Evolutionary conservation across 2,113 vertebrate genomes (phyloP), one percentile per base, ranked within the genome.

Genomic region (Misgurnus anguillicaudatus): DNA sequence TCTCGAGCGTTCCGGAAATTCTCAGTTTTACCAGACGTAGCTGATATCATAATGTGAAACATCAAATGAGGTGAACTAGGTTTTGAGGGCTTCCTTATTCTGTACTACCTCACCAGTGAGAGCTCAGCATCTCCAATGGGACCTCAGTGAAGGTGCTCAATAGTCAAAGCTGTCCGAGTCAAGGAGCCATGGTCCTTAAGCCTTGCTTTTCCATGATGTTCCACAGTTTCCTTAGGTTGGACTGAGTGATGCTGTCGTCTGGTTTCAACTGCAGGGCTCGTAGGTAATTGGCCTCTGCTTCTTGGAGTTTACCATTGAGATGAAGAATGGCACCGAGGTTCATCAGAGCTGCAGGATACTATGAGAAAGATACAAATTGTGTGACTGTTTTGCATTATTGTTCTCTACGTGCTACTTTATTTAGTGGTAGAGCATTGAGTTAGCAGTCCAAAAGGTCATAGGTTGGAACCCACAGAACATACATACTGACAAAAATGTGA

Each of bases 161-260:
- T n/a, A 57, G 53, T 74, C 14, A 74, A 74, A 62, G 61, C 5
- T 36, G 58, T 81, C 58, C 48, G 31, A 75, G 80, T 98, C 94
- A 97, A 79, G 94, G 95, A 88, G 94, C 95, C 5, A 85, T 93
- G 75, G 95, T 98, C 92, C 93, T 96, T 88, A 98, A 88, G 87
- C 98, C 97, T 93, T 98, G 97, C 81, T 99, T 99, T 89, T 98
- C 97, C 97, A 99, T 99, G 90, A 99, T 98, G 90, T 99, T 99
- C 97, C 96, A 97, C 75, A 99, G 90, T 87, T 99, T 99, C 70
- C 96, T 97, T 83, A 99, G 91, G 86, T 99, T 99, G 77, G 98
- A 99, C 88, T 98, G 98, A 6, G 98, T 99, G 91, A 99, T 99
- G 89, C 92, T 87, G 78, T 99, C 97, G 31, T 99, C 97, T 0